Percentiles rank a stretch among this genome's conserved stretches.
Conservation (phyloP, 2,888 invertebrate genomes). For the Chouioia cunea region DNA sequence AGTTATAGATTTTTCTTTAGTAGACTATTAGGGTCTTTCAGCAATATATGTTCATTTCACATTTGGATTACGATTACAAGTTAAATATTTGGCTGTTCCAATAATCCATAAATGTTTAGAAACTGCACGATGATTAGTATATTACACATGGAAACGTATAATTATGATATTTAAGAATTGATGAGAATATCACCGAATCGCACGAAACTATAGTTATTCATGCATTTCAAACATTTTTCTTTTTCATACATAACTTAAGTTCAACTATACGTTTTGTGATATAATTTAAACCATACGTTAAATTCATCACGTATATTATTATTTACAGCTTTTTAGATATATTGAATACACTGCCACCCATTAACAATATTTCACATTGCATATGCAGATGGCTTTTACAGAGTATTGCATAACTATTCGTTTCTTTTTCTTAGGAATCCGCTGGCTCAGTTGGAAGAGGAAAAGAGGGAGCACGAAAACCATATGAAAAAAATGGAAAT, state of each 20-base stretch:
- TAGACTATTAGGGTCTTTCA: slow-evolving; percentile 26
- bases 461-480: slow-evolving; percentile 94
- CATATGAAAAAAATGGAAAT: slow-evolving; percentile 99
- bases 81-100: slow-evolving; percentile 14
- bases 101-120: slow-evolving; percentile 36
- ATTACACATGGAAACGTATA: slow-evolving; percentile 1
- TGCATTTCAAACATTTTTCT: background rate
- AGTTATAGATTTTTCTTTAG: slow-evolving; percentile 36
- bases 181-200: slow-evolving; percentile 17
- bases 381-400: background rate
- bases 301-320: slow-evolving; percentile 27
- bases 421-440: slow-evolving; percentile 82
- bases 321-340: slow-evolving; percentile 43
- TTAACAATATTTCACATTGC: background rate
- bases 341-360: slow-evolving; percentile 18
- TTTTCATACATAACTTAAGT: slow-evolving; percentile 27
- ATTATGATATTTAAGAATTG: slow-evolving; percentile 6
- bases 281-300: slow-evolving; percentile 13
- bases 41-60: slow-evolving; percentile 23
- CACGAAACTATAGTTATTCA: slow-evolving; percentile 32
- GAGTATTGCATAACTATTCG: background rate
- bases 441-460: slow-evolving; percentile 97
- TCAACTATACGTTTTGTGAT: slow-evolving; percentile 6
- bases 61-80: slow-evolving; percentile 16
- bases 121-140: slow-evolving; percentile 38